phyloP scores from a whole-genome alignment of 2,888 invertebrate genomes.

The Ethmia dodecea region DNA sequence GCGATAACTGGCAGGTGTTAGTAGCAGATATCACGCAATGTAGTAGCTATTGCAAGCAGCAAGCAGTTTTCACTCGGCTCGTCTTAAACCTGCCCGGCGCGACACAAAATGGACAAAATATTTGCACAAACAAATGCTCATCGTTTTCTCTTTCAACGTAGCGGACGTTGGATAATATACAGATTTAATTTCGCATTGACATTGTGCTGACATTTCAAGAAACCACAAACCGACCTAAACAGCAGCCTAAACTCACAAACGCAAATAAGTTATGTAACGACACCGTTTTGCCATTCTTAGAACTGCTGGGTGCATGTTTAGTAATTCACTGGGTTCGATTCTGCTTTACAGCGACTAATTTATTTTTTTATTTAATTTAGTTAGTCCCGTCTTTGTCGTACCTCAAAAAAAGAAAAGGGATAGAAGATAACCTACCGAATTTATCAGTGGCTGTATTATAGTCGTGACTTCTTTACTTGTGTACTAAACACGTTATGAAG shows the following conservation, averaged over 20 bases:
- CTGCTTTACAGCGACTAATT: no score
- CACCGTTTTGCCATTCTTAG: slow-evolving; percentile 3
- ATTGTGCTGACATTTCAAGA: no score
- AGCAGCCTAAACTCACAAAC: slow-evolving; percentile 1
- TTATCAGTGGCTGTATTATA: no score
- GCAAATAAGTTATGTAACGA: slow-evolving; percentile 9
- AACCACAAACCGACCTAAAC: not conserved
- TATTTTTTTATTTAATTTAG: no score
- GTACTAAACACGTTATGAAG: no score
- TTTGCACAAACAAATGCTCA: slow-evolving; percentile 55
- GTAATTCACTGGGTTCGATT: no score
- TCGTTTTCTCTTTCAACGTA: slow-evolving; percentile 51
- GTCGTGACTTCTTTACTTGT: no score
- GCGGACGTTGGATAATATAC: slow-evolving; percentile 11
- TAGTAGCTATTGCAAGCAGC: slow-evolving; percentile 13
- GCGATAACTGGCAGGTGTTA: slow-evolving; percentile 53
- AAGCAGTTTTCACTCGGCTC: slow-evolving; percentile 51
- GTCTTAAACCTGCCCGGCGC: slow-evolving; percentile 51
- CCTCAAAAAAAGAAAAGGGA: no score
- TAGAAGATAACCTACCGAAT: no score
- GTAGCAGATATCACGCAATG: slow-evolving; percentile 54
- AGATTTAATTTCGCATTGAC: not conserved
- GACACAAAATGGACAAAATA: slow-evolving; percentile 55
- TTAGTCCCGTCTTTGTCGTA: no score
- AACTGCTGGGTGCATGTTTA: not conserved